Conservation (phyloP, 2,888 invertebrate genomes). For the Steinernema scapterisci region DNA sequence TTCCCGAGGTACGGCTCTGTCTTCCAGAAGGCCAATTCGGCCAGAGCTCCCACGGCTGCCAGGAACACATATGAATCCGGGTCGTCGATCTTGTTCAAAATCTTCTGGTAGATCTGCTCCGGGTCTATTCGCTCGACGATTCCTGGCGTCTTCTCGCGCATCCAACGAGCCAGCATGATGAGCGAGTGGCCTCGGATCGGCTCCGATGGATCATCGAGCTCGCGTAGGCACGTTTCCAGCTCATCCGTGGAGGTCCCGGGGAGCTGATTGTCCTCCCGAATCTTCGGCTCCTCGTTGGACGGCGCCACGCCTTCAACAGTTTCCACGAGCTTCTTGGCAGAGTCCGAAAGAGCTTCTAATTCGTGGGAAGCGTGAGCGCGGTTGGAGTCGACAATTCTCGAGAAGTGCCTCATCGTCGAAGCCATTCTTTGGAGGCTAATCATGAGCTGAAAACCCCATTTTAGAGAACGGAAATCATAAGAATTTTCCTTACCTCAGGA, state of each 20-base stretch:
- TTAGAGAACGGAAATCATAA: neutral
- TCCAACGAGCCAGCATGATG: conserved; percentile 33
- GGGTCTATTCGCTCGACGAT: conserved; percentile 7
- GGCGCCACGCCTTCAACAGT: neutral
- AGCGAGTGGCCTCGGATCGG: conserved; percentile 34
- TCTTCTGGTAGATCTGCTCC: conserved; percentile 5
- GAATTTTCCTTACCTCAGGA: neutral
- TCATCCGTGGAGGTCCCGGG: conserved; percentile 4
- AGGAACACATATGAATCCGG: conserved; percentile 59
- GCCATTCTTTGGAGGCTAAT: neutral
- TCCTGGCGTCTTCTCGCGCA: conserved; percentile 24
- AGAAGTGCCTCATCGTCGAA: neutral
- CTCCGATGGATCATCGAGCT: conserved; percentile 33
- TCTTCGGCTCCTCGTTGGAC: neutral
- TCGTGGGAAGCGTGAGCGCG: neutral
- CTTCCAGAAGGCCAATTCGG: conserved; percentile 52
- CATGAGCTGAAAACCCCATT: neutral
- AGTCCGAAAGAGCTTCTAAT: neutral
- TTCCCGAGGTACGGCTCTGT: conserved; percentile 38
- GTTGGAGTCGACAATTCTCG: neutral
- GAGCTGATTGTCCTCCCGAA: neutral
- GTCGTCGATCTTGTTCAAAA: conserved; percentile 35
- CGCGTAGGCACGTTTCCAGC: conserved; percentile 29
- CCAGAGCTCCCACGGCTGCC: conserved; percentile 56
- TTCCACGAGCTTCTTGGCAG: neutral